A percentile compares a stretch with the other conserved stretches of the same genome.
Evolutionary conservation across 2,113 vertebrate species (phyloP).

Genomic region (Labeo rohita): DNA sequence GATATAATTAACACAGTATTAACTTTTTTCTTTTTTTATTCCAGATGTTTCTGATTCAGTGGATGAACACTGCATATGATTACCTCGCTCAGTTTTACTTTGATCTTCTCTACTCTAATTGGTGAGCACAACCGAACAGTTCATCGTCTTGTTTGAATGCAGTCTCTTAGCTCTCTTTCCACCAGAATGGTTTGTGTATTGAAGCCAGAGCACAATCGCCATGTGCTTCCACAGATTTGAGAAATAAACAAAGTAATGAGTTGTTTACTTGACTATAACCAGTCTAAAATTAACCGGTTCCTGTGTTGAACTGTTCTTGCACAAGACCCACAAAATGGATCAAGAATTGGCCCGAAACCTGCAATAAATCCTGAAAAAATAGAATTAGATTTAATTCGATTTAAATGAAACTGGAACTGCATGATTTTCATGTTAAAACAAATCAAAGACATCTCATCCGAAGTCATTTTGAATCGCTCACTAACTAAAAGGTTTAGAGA

Average conservation of each 20-base stretch:
- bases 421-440: too few relatives aligned
- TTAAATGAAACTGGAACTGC: too few relatives aligned
- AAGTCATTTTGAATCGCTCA: too few relatives aligned
- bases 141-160: not conserved
- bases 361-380: too few relatives aligned
- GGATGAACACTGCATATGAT: slow-evolving; percentile 82
- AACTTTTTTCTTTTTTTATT: too few relatives aligned
- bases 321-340: too few relatives aligned
- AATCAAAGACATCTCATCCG: too few relatives aligned
- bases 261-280: not conserved
- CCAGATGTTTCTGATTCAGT: slow-evolving; percentile 89
- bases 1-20: not conserved
- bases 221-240: not conserved
- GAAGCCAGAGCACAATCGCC: not conserved
- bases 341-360: too few relatives aligned
- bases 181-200: not conserved
- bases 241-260: not conserved
- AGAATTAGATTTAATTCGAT: too few relatives aligned
- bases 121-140: slow-evolving; percentile 75
- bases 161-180: not conserved
- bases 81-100: slow-evolving; percentile 85
- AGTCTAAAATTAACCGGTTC: not conserved
- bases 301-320: too few relatives aligned
- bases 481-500: too few relatives aligned
- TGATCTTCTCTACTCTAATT: slow-evolving; percentile 89